These are phyloP conservation scores for Punctoribates punctum DNA, from an alignment of 2,888 invertebrate genomes.

Conservation along the genomic window DNA sequence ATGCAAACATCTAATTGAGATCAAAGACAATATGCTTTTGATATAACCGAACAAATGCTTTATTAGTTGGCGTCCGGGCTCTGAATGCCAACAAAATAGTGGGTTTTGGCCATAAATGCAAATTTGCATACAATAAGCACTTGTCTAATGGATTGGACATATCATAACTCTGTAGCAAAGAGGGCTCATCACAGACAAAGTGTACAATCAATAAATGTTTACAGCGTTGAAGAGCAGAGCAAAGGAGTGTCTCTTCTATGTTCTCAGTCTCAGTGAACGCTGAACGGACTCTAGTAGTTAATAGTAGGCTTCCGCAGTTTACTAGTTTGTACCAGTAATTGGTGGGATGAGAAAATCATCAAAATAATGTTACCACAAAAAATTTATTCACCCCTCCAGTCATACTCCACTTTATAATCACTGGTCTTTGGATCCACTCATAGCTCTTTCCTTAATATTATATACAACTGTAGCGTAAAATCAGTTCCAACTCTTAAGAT, in stretches of 20 bases:
- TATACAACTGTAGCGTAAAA: slow-evolving; percentile 27
- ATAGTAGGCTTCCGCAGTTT: slow-evolving; percentile 26
- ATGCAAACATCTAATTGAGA: no score
- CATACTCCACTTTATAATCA: slow-evolving; percentile 20
- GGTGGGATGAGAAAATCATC: slow-evolving; percentile 10
- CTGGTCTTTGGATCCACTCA: slow-evolving; percentile 1
- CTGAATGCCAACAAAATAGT: not conserved
- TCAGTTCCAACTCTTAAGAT: slow-evolving; percentile 18
- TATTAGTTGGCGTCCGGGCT: no score
- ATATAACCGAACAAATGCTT: no score
- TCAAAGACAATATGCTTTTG: no score
- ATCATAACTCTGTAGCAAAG: slow-evolving; percentile 2
- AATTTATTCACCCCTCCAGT: slow-evolving; percentile 28
- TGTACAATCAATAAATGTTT: slow-evolving; percentile 28
- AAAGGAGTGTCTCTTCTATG: slow-evolving; percentile 14
- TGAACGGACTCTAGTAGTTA: not conserved
- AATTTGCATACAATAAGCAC: slow-evolving; percentile 26
- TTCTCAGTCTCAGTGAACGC: not conserved
- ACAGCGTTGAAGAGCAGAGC: not conserved
- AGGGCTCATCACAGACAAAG: not conserved
- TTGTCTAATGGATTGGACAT: slow-evolving; percentile 8
- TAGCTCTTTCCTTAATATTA: not conserved
- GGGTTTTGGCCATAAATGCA: not conserved
- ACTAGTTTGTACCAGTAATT: slow-evolving; percentile 27
- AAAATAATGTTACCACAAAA: slow-evolving; percentile 24